Conservation (phyloP, 2,797 vertebrate genomes). For the Myripristis murdjan region DNA sequence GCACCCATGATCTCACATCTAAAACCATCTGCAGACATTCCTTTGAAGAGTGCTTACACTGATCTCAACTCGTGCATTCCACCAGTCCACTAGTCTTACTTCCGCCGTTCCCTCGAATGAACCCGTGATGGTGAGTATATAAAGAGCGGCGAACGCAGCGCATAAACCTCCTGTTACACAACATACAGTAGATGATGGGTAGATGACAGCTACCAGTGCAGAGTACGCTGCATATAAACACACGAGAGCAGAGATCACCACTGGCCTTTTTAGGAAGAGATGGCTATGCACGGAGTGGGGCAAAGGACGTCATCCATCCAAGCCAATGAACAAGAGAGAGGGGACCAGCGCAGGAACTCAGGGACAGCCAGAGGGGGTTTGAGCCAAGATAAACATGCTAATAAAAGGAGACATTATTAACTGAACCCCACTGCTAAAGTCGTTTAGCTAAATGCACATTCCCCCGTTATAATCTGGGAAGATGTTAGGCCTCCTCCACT, state of each 20-base stretch:
- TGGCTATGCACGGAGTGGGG: slow-evolving; percentile 48
- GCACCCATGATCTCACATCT: slow-evolving; percentile 55
- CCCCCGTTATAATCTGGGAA: slow-evolving; percentile 8
- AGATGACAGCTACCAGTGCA: slow-evolving; percentile 57
- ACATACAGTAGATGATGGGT: slow-evolving; percentile 48
- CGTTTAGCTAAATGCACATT: slow-evolving; percentile 24
- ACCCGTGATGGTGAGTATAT: slow-evolving; percentile 45
- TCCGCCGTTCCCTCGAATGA: slow-evolving; percentile 59
- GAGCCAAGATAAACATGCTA: slow-evolving; percentile 59
- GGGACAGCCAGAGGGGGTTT: slow-evolving; percentile 9
- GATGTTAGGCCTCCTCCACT: not conserved
- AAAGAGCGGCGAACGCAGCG: slow-evolving; percentile 24
- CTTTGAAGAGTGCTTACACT: slow-evolving; percentile 37
- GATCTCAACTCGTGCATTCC: slow-evolving; percentile 8
- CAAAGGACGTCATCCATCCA: slow-evolving; percentile 49
- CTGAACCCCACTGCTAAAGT: slow-evolving; percentile 10
- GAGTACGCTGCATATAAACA: slow-evolving; percentile 71
- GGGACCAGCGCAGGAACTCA: slow-evolving; percentile 27
- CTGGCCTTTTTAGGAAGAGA: slow-evolving; percentile 82
- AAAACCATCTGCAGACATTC: slow-evolving; percentile 58
- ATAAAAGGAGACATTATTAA: slow-evolving; percentile 32
- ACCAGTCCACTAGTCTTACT: slow-evolving; percentile 20
- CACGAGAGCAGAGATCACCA: slow-evolving; percentile 56
- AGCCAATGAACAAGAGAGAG: slow-evolving; percentile 16
- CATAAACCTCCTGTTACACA: slow-evolving; percentile 13